Percentiles rank a stretch among this genome's conserved stretches.
These are phyloP conservation scores for Pogonognathellus flavescens DNA, from an alignment of 1,140 invertebrate genomes.

Conservation along the genomic window DNA sequence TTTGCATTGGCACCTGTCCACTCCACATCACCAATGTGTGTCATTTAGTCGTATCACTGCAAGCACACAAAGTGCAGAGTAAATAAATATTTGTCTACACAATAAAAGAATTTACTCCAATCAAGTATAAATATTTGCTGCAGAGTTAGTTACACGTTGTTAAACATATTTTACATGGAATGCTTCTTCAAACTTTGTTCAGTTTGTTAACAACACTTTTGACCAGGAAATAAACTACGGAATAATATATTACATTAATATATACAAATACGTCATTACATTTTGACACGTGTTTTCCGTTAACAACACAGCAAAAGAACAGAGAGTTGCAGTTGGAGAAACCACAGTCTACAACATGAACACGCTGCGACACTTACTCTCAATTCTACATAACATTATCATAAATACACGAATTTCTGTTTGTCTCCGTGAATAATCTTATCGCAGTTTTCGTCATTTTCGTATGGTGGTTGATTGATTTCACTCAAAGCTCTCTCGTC, in stretches of 20 bases:
- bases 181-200: too few species aligned
- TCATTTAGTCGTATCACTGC: not conserved
- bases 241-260: too few species aligned
- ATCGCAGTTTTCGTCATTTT: slow-evolving; percentile 9
- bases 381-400: not conserved
- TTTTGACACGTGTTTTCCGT: not conserved
- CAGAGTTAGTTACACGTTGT: too few species aligned
- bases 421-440: slow-evolving; percentile 13
- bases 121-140: slow-evolving; percentile 18
- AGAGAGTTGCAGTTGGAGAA: not conserved
- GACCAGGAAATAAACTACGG: not conserved
- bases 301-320: not conserved
- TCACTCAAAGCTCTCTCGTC: not conserved
- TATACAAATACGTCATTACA: not conserved
- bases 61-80: not conserved
- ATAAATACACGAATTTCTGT: slow-evolving; percentile 19
- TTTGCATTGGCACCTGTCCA: slow-evolving; percentile 35
- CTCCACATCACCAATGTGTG: slow-evolving; percentile 23
- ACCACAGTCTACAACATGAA: not conserved
- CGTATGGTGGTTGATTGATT: not conserved
- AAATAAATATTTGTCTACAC: slow-evolving; percentile 5
- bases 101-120: slow-evolving; percentile 11
- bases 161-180: too few species aligned
- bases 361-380: not conserved
- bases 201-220: too few species aligned